Evolutionary conservation across 2,888 invertebrate genomes (phyloP), one percentile per base, ranked within the genome.

Genomic region (Lepidochitona cinerea): DNA sequence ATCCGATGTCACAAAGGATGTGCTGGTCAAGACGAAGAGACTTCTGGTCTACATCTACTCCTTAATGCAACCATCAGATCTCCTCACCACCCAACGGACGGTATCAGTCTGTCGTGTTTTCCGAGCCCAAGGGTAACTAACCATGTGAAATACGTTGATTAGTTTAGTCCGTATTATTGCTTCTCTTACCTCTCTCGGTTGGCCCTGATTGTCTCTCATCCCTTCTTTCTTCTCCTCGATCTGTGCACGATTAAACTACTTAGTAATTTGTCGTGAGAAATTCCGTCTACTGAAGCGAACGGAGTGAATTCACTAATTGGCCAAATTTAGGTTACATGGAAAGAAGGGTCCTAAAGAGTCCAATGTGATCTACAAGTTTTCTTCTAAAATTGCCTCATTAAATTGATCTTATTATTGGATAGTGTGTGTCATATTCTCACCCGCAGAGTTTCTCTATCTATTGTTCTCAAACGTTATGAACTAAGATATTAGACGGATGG

Each of bases 281-380:
- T 12, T n/a, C 23, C 12, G 12, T n/a, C 23, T 54, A 54, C n/a
- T 23, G 7, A 26, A 54, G 54, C 54, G 54, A 23, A 54, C 7
- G 12, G 23, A 54, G 23, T 54, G 54, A 54, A 23, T n/a, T 26
- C n/a, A 23, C 54, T 54, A 54, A 26, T 54, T 54, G 23, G 54
- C 54, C 54, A 54, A 54, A 54, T 54, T 54, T 54, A 54, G 7
- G 18, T n/a, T n/a, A n/a, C n/a, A n/a, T n/a, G n/a, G n/a, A n/a
- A n/a, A n/a, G n/a, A n/a, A n/a, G n/a, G n/a, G n/a, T n/a, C n/a
- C n/a, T n/a, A n/a, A n/a, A n/a, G n/a, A n/a, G n/a, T n/a, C n/a
- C n/a, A n/a, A n/a, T 41, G 9, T 18, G 41, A 41, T 9, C 41
- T 41, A 18, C 9, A 41, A 41, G 9, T 18, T 41, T 9, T 41